Conservation (phyloP, 2,888 invertebrate genomes). For the Spilarctia lutea region DNA sequence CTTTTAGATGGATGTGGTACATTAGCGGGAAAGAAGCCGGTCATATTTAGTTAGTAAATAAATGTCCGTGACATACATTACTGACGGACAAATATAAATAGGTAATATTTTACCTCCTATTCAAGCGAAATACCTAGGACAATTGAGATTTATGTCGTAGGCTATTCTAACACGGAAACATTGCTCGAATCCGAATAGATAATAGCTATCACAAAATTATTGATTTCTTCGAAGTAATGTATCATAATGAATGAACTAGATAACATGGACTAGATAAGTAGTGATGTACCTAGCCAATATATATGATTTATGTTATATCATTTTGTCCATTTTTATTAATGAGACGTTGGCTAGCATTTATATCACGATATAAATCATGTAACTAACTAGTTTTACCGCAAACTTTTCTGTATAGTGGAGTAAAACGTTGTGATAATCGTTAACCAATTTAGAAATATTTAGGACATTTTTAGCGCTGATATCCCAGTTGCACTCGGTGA, state of each 20-base stretch:
- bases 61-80: background rate
- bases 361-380: background rate
- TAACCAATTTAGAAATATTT: background rate
- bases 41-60: background rate
- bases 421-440: background rate
- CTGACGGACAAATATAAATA: background rate
- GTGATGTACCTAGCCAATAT: background rate
- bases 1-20: background rate
- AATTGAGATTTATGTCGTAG: background rate
- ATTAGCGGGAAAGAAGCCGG: background rate
- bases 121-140: background rate
- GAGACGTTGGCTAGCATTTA: background rate
- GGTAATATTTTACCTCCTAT: background rate
- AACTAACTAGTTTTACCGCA: background rate
- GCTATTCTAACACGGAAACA: background rate
- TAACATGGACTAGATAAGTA: constrained; percentile 27
- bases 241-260: constrained; percentile 33
- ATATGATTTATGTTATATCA: background rate
- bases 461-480: background rate
- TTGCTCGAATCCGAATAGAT: background rate
- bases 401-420: background rate
- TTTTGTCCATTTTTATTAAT: background rate
- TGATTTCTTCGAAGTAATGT: constrained; percentile 38
- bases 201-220: constrained; percentile 34
- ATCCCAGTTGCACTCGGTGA: too few relatives aligned